Percentiles rank a stretch among this genome's conserved stretches.
Conservation (phyloP, 2,888 invertebrate genomes). For the Camponotus fellah region DNA sequence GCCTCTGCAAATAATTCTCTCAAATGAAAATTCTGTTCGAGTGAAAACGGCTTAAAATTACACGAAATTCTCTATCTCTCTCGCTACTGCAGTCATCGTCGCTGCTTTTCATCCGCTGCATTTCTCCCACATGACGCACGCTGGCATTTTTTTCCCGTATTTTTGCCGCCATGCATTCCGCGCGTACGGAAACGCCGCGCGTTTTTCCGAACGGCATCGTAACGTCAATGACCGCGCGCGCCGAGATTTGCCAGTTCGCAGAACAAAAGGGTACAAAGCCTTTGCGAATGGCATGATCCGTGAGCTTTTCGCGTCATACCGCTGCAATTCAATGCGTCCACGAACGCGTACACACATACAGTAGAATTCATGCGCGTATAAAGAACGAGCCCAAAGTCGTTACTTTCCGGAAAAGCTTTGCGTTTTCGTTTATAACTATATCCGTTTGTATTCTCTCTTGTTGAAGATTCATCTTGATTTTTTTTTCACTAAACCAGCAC, state of each 20-base stretch:
- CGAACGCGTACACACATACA: conserved; percentile 27
- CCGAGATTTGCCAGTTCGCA: conserved; percentile 42
- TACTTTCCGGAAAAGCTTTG: not conserved
- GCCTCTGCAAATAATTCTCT: conserved; percentile 12
- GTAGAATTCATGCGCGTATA: not conserved
- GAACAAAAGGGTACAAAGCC: conserved; percentile 61
- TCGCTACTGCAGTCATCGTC: conserved; percentile 10
- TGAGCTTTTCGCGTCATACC: conserved; percentile 40
- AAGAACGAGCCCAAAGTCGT: conserved; percentile 5
- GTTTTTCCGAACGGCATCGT: conserved; percentile 46
- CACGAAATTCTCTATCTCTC: conserved; percentile 9
- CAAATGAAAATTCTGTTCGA: conserved; percentile 33
- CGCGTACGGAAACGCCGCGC: conserved; percentile 31
- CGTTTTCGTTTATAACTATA: not conserved
- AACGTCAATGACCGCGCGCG: conserved; percentile 44
- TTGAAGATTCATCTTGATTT: not conserved
- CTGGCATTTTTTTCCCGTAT: conserved; percentile 29
- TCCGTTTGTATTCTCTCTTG: not conserved
- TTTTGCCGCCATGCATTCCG: conserved; percentile 40
- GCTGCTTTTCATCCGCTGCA: conserved; percentile 29
- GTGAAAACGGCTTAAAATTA: conserved; percentile 38
- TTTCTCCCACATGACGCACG: conserved; percentile 36
- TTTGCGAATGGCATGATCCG: conserved; percentile 48
- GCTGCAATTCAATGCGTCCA: not conserved
- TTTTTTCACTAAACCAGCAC: not conserved